Base-by-base conservation (phyloP, 1,140 invertebrate genomes). In the Bombus vancouverensis region DNA sequence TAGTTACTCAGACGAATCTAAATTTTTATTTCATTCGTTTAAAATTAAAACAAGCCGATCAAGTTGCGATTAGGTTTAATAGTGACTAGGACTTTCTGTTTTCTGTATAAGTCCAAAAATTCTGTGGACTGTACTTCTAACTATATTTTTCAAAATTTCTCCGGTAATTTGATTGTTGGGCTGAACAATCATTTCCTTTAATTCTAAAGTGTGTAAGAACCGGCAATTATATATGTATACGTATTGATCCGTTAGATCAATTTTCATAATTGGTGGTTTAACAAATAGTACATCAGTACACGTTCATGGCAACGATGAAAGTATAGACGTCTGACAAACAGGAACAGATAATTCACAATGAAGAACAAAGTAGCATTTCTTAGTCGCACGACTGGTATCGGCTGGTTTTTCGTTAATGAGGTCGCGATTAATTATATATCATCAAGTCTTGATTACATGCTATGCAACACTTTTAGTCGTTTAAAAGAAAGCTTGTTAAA, bases 351-450 rank as follows among this genome's bases (percentile, higher is more conserved):
- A 22, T 53, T 53, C n/a, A 44, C 6, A 5, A 12, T 4, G 22
- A 4, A 34, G 59, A 77, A 44, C 15, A 66, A 65, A 65, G 22
- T 71, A 78, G 44, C 22, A 39, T 70, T 68, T 70, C 37, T 42
- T 39, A 10, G 47, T 44, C 28, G 28, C 1, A 6, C n/a, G 12
- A 37, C 34, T 5, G 18, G 22, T 76, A 28, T 32, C 18, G 15
- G 53, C 28, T 62, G 13, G n/a, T 83, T 71, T 57, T 77, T n/a
- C 10, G 22, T 39, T 68, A 34, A 44, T 70, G 8, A 34, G 12
- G 18, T 44, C 22, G 15, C 18, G n/a, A 83, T 78, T 78, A 78
- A 83, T 81, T 28, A 8, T 28, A 47, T 39, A n/a, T 78, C 4
- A 62, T 62, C 62, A 81, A 32, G 25, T 3, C 9, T 22, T 72